phyloP scores from a whole-genome alignment of 2,797 vertebrate genomes.

The Lerista edwardsae region DNA sequence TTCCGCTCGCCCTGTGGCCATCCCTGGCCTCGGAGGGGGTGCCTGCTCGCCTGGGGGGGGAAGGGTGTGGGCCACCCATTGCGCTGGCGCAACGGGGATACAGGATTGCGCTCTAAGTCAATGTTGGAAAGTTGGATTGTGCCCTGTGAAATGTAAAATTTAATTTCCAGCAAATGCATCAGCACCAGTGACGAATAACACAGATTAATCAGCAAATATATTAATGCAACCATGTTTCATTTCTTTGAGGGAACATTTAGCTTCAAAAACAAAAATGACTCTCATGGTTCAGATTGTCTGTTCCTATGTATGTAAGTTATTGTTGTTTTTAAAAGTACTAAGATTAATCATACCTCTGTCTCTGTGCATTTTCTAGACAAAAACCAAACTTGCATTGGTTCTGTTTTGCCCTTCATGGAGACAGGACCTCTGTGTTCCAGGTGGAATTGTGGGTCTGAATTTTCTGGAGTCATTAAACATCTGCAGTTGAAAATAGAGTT shows the following conservation, averaged over 20 bases:
- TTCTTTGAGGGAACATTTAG: conserved; percentile 55
- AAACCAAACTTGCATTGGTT: conserved; percentile 99
- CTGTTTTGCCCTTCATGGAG: conserved; percentile 98
- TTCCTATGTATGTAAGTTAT: background rate
- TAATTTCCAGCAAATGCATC: conserved; percentile 47
- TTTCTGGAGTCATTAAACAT: conserved; percentile 94
- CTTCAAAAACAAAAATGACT: conserved; percentile 55
- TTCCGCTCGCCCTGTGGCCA: too few species aligned
- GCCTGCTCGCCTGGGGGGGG: too few species aligned
- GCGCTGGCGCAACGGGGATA: too few species aligned
- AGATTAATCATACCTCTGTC: conserved; percentile 73
- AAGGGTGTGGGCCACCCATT: too few species aligned
- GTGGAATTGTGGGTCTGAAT: conserved; percentile 93
- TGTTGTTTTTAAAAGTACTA: conserved; percentile 27
- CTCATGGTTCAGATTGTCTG: conserved; percentile 53
- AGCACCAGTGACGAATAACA: conserved; percentile 49
- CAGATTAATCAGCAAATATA: conserved; percentile 38
- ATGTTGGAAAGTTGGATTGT: too few species aligned
- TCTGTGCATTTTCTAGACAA: conserved; percentile 89
- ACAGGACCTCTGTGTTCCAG: conserved; percentile 92
- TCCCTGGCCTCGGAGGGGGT: too few species aligned
- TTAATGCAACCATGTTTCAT: conserved; percentile 35
- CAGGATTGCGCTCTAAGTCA: too few species aligned
- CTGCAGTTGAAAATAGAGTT: conserved; percentile 72
- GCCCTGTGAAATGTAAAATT: conserved; percentile 45